Evolutionary conservation across 2,888 invertebrate genomes (phyloP).

Genomic region (Drosophila recens): DNA sequence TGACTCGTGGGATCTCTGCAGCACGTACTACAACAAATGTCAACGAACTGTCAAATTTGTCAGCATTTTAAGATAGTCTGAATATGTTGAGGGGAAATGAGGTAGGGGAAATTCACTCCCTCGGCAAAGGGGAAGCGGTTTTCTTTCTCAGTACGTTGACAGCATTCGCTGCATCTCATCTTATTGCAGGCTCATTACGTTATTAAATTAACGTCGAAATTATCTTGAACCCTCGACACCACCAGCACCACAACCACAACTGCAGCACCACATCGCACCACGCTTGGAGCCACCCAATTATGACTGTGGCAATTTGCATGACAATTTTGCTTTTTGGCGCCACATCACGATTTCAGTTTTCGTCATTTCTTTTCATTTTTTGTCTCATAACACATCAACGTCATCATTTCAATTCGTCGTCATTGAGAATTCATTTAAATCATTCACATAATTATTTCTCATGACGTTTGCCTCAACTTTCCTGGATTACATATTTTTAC

Average conservation of each 20-base stretch:
- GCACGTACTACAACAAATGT: conserved; percentile 54
- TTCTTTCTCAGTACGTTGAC: conserved; percentile 27
- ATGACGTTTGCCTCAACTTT: conserved; percentile 22
- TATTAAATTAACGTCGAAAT: conserved; percentile 67
- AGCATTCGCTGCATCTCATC: conserved; percentile 42
- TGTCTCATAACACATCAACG: conserved; percentile 22
- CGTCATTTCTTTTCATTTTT: neutral
- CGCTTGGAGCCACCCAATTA: conserved; percentile 37
- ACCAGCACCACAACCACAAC: neutral
- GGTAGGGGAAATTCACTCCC: neutral
- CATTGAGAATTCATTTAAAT: conserved; percentile 60
- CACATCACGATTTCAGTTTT: conserved; percentile 31
- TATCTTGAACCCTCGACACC: conserved; percentile 25
- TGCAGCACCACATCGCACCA: conserved; percentile 2
- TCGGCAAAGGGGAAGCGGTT: neutral
- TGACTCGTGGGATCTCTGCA: conserved; percentile 7
- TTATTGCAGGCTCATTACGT: conserved; percentile 55
- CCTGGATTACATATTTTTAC: neutral
- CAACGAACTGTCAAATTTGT: conserved; percentile 73
- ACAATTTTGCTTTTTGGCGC: conserved; percentile 48
- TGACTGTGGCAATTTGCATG: conserved; percentile 46
- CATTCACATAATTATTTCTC: conserved; percentile 27
- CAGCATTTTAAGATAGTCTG: conserved; percentile 37
- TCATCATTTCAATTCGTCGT: conserved; percentile 28
- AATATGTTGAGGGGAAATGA: neutral